phyloP scores from a whole-genome alignment of 1,140 invertebrate genomes.

The Phortica variegata region DNA sequence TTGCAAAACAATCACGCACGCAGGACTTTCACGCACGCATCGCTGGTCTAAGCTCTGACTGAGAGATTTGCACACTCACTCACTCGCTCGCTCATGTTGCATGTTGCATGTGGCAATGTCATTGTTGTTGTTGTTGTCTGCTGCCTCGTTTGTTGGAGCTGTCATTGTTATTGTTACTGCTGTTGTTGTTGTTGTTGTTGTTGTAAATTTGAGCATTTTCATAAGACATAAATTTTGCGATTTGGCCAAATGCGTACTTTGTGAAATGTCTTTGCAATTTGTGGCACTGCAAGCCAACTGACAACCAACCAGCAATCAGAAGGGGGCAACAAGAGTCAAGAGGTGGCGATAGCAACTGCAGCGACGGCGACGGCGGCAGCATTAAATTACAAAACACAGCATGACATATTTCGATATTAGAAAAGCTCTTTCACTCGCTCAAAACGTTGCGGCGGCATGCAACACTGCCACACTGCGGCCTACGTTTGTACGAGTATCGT shows the following conservation, averaged over 20 bases:
- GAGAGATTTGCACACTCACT: no score
- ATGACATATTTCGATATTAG: neutral
- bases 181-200: no score
- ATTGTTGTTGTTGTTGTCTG: no score
- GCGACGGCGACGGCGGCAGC: conserved; percentile 9
- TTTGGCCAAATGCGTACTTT: conserved; percentile 47
- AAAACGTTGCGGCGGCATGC: conserved; percentile 4
- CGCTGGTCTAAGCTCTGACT: no score
- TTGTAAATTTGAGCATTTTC: conserved; percentile 28
- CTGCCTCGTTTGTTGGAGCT: no score
- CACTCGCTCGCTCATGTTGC: no score
- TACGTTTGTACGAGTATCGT: no score
- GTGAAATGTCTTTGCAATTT: conserved; percentile 44
- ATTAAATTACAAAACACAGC: conserved; percentile 36
- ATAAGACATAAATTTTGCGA: conserved; percentile 52
- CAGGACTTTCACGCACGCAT: no score
- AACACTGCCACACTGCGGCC: neutral
- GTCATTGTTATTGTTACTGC: no score
- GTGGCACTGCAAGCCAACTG: conserved; percentile 26
- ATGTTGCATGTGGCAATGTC: no score
- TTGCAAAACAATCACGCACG: no score
- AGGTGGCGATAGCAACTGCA: conserved; percentile 22
- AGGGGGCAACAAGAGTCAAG: neutral
- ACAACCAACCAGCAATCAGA: neutral
- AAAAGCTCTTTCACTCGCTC: no score